Percentiles rank a stretch among this genome's conserved stretches.
These are phyloP conservation scores for Drosophila athabasca DNA, from an alignment of 1,140 invertebrate species.

Conservation along the genomic window DNA sequence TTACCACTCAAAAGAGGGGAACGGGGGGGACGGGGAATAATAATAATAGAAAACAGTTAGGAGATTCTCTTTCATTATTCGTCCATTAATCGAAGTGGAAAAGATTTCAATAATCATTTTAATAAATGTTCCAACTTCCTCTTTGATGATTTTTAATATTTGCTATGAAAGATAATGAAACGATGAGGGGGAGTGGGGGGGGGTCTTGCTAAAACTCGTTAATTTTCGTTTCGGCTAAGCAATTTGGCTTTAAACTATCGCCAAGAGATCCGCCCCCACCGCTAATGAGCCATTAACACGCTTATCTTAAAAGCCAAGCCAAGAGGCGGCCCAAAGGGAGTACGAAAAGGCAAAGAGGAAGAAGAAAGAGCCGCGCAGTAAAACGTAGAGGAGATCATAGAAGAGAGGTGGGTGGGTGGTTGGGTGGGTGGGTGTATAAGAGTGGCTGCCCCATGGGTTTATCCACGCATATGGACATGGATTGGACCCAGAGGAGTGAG, in stretches of 20 bases:
- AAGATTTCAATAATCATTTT: constrained; percentile 10
- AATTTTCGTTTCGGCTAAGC: constrained; percentile 38
- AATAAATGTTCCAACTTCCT: constrained; percentile 27
- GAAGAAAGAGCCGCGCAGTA: too few species aligned
- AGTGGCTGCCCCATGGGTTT: constrained; percentile 30
- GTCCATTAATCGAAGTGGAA: constrained; percentile 14
- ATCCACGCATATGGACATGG: constrained; percentile 57
- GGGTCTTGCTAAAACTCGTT: constrained; percentile 22
- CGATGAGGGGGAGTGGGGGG: background rate
- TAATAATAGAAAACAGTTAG: constrained; percentile 11
- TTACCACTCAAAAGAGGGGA: background rate
- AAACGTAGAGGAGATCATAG: background rate
- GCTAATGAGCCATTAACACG: constrained; percentile 75
- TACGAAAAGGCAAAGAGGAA: too few species aligned
- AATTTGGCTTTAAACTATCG: constrained; percentile 43
- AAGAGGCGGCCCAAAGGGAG: constrained; percentile 4
- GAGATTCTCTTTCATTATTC: too few species aligned
- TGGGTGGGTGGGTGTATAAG: constrained; percentile 7
- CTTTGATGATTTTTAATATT: constrained; percentile 4
- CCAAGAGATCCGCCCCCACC: constrained; percentile 25
- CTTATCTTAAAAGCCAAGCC: constrained; percentile 51
- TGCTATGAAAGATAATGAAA: background rate
- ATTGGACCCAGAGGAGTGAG: constrained; percentile 7
- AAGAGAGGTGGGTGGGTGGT: background rate
- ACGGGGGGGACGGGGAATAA: too few species aligned